phyloP scores from a whole-genome alignment of 2,888 invertebrate species.

The Thereva nobilitata region DNA sequence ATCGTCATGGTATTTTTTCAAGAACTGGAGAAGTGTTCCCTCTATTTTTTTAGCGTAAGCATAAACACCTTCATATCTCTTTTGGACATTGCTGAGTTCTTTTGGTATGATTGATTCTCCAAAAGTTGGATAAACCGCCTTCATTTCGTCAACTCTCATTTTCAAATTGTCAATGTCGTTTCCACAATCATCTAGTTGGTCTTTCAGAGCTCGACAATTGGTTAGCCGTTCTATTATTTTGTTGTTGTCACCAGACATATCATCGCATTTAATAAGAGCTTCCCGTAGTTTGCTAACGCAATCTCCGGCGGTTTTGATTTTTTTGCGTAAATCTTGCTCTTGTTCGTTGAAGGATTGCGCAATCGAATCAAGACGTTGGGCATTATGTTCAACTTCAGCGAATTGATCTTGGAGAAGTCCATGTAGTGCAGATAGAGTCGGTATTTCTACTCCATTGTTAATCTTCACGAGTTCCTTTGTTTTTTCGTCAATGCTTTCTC shows the following conservation, averaged over 20 bases:
- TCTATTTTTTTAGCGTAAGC: constrained; percentile 82
- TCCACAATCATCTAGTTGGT: constrained; percentile 70
- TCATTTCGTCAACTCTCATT: constrained; percentile 71
- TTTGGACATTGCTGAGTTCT: constrained; percentile 81
- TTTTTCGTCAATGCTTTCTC: constrained; percentile 78
- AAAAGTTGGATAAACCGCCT: constrained; percentile 75
- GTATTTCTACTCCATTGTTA: constrained; percentile 71
- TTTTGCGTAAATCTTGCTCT: constrained; percentile 72
- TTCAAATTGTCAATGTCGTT: constrained; percentile 71
- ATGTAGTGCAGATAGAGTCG: constrained; percentile 68
- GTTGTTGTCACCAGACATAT: constrained; percentile 83
- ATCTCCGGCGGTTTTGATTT: constrained; percentile 73
- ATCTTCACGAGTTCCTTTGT: constrained; percentile 77
- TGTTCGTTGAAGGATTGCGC: constrained; percentile 74
- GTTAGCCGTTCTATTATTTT: constrained; percentile 80
- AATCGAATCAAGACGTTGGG: constrained; percentile 73
- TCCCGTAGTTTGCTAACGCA: constrained; percentile 75
- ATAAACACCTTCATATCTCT: constrained; percentile 77
- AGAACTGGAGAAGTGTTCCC: constrained; percentile 73
- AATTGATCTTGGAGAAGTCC: constrained; percentile 77
- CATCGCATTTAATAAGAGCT: constrained; percentile 85
- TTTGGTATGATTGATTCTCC: constrained; percentile 77
- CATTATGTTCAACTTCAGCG: constrained; percentile 70
- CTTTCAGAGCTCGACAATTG: constrained; percentile 73
- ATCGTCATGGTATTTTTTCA: constrained; percentile 86